Evolutionary conservation across 2,888 invertebrate species (phyloP), one percentile per base, ranked within the genome.

Genomic region (Acanthopleura granulata): DNA sequence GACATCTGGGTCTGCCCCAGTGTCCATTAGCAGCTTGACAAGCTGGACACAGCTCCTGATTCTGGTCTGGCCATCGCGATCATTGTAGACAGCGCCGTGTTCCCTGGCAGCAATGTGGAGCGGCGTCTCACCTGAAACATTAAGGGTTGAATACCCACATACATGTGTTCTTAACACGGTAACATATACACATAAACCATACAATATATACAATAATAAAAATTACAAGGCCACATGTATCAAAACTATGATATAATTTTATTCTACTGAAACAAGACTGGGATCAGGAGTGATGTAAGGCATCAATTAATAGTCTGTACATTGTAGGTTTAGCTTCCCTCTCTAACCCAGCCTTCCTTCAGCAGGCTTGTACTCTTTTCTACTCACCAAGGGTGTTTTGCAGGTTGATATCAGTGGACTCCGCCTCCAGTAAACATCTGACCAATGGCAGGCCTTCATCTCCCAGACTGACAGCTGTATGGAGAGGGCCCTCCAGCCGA

Each of bases 361-460:
- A 3, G 9, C 40, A 40, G 40, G 40, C 9, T 3, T 40, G 40
- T 9, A 40, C 40, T 6, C 40, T 9, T 40, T 40, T 40, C 40
- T 40, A 40, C 40, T 40, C 40, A 40, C 40, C 40, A 3, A 40
- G 40, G 3, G 57, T n/a, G 57, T 57, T 57, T 57, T 57, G 57
- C 12, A 57, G 18, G 57, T 57, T 57, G 57, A 57, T 22, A 12
- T 57, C 57, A 22, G 22, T 57, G 3, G 57, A 57, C n/a, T 57
- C 18, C 18, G 57, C 57, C 22, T 22, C 12, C n/a, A n/a, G 3
- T 57, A 57, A 57, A 57, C 57, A 18, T 1, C 1, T 22, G 18
- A 57, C 57, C 57, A 57, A n/a, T 57, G 57, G 22, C 57, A 57
- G 57, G 6, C 66, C 66, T 27, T 66, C 66, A 27, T 66, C 66